Conservation (phyloP, 2,113 vertebrate genomes). For the Tympanuchus pallidicinctus region DNA sequence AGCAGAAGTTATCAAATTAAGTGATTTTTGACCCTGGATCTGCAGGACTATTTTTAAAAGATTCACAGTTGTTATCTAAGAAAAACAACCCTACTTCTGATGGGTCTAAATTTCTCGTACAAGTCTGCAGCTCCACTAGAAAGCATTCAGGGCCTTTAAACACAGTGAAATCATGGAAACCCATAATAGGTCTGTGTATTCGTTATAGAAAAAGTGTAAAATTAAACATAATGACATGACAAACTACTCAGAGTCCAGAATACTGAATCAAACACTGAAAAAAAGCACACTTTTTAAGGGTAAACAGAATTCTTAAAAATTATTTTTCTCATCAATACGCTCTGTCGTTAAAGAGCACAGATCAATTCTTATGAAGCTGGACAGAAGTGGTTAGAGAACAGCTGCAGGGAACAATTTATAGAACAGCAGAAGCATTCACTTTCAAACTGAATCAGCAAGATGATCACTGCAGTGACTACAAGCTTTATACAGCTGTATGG, state of each 20-base stretch:
- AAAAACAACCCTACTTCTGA: neutral
- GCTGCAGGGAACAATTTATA: neutral
- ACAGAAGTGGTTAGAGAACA: neutral
- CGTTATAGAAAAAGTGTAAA: neutral
- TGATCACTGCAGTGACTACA: neutral
- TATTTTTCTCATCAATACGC: neutral
- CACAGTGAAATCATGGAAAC: neutral
- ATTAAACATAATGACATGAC: neutral
- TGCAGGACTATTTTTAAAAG: neutral
- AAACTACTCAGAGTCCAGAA: neutral
- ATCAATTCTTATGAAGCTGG: neutral
- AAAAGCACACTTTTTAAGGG: neutral
- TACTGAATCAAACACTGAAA: fast-evolving
- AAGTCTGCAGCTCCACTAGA: neutral
- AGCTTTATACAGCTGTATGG: neutral
- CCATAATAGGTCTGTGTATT: neutral
- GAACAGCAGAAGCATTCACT: neutral
- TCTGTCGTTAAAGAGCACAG: neutral
- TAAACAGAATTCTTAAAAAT: neutral
- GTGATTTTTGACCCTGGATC: neutral
- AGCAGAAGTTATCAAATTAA: neutral
- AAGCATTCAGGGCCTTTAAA: neutral
- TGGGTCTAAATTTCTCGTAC: neutral
- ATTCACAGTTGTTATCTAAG: neutral
- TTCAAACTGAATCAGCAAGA: neutral